Conservation (phyloP, 37 sponge, comb jelly and placozoan genomes). For the Beroe ovata region DNA sequence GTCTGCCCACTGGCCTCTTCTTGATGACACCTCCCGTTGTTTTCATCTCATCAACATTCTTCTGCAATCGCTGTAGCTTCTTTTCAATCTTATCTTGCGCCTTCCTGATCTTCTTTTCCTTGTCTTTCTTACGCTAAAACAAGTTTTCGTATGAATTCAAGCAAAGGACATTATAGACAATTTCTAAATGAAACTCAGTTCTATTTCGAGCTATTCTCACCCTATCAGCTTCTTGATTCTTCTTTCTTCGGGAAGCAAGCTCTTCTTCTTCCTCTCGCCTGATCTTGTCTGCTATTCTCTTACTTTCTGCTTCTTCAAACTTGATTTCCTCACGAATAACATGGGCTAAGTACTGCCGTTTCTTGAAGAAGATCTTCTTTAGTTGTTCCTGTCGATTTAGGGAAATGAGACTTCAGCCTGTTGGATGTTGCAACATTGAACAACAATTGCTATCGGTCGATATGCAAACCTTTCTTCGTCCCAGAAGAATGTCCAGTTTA, state of each 20-base stretch:
- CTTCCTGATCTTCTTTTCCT: conserved; percentile 50
- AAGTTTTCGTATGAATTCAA: not conserved
- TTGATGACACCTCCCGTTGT: conserved; percentile 9
- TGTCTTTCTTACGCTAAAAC: conserved; percentile 58
- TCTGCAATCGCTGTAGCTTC: conserved; percentile 40
- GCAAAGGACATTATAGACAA: not conserved
- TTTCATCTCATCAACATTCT: conserved; percentile 38
- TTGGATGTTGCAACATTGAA: too few relatives aligned
- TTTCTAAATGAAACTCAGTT: not conserved
- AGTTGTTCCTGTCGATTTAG: conserved; percentile 52
- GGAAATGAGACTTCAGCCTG: conserved; percentile 2
- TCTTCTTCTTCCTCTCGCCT: conserved; percentile 57
- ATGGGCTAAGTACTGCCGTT: conserved; percentile 27
- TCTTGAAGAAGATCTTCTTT: conserved; percentile 63
- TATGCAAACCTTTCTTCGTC: conserved; percentile 25
- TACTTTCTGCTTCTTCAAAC: conserved; percentile 27
- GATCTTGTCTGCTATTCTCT: conserved; percentile 65
- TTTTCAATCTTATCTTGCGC: conserved; percentile 60
- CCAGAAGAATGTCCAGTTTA: conserved; percentile 62
- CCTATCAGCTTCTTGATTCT: conserved; percentile 31
- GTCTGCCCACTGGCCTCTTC: not conserved
- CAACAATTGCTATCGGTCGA: too few relatives aligned
- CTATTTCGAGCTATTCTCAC: too few relatives aligned
- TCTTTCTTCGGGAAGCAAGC: conserved; percentile 16
- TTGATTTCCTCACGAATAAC: conserved; percentile 50